Conservation (phyloP, 2,888 invertebrate species). For the Thera obeliscata region DNA sequence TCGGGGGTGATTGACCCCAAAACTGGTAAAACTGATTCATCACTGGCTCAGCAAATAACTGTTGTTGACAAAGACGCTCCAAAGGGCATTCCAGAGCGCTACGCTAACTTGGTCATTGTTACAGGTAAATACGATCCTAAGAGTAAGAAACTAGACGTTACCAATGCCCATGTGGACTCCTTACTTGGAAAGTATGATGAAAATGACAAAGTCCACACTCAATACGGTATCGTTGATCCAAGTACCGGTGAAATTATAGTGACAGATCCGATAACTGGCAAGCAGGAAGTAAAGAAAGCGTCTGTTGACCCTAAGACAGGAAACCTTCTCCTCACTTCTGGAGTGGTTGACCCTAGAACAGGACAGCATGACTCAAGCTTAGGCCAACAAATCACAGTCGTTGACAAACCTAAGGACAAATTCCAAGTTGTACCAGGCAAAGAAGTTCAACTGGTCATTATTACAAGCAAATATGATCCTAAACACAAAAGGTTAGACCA, state of each 20-base stretch:
- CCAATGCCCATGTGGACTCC: slow-evolving; percentile 77
- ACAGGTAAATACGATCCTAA: slow-evolving; percentile 86
- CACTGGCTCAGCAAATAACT: slow-evolving; percentile 83
- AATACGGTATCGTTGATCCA: slow-evolving; percentile 84
- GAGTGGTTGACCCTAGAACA: slow-evolving; percentile 83
- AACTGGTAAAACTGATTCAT: slow-evolving; percentile 86
- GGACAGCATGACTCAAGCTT: slow-evolving; percentile 82
- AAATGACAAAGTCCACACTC: slow-evolving; percentile 84
- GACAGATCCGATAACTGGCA: slow-evolving; percentile 86
- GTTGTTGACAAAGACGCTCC: slow-evolving; percentile 77
- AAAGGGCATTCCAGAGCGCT: slow-evolving; percentile 76
- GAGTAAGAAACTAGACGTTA: slow-evolving; percentile 76
- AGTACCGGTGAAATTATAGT: slow-evolving; percentile 83
- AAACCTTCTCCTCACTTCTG: slow-evolving; percentile 83
- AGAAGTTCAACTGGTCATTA: slow-evolving; percentile 78
- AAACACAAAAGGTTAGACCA: slow-evolving; percentile 82
- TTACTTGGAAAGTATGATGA: slow-evolving; percentile 68
- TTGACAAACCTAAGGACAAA: slow-evolving; percentile 73
- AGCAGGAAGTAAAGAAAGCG: slow-evolving; percentile 86
- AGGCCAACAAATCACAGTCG: slow-evolving; percentile 82
- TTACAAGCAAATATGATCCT: slow-evolving; percentile 84
- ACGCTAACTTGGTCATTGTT: slow-evolving; percentile 78
- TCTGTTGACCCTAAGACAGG: slow-evolving; percentile 87
- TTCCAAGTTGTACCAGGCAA: slow-evolving; percentile 72
- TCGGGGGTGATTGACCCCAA: slow-evolving; percentile 86